Evolutionary conservation across 2,113 vertebrate species (phyloP), one percentile per base, ranked within the genome.

Genomic region (Cricetomys ansorgei): DNA sequence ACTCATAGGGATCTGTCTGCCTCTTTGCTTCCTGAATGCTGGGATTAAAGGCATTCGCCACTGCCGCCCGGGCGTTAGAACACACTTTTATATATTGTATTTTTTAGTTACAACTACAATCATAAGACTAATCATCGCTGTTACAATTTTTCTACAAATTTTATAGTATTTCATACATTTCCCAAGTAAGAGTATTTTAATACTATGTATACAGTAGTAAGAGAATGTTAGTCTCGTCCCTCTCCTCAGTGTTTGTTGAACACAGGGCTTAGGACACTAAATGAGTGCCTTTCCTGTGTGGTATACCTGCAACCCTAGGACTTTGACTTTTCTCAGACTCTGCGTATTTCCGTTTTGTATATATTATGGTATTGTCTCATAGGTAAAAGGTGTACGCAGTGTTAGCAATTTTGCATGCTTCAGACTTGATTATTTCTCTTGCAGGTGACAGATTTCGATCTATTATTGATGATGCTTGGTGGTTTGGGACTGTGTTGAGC

Each of bases 391-490:
- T 57, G 3, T 65, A 85, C 37, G 23, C 69, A 40, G 40, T 92
- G 29, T 76, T 91, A 80, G 65, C 70, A 94, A 57, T 57, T 50
- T 57, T 50, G 62, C 25, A 21, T 59, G 43, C 75, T 43, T 96
- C n/a, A 91, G 65, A 88, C n/a, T 48, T 59, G 48, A 45, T 27
- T 53, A 1, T 95, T 88, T 97, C 77, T 97, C 19, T 90, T 98
- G 12, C 48, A 99, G 99, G 98, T 77, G 99, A 99, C 97, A 98
- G 99, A 88, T 99, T 99, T 97, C 99, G 99, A 72, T 99, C 99
- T 16, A 99, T 99, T 87, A 99, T 99, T 84, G 99, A 99, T 1
- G 99, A 99, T 8, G 99, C 99, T 16, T 99, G 99, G 99, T 99
- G 99, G 99, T 99, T 99, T 98, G 99, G 99, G 97, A 99, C 99